Percentiles rank a stretch among this genome's conserved stretches.
These are phyloP conservation scores for Donacobius atricapilla DNA, from an alignment of 2,113 vertebrate genomes.

Conservation along the genomic window DNA sequence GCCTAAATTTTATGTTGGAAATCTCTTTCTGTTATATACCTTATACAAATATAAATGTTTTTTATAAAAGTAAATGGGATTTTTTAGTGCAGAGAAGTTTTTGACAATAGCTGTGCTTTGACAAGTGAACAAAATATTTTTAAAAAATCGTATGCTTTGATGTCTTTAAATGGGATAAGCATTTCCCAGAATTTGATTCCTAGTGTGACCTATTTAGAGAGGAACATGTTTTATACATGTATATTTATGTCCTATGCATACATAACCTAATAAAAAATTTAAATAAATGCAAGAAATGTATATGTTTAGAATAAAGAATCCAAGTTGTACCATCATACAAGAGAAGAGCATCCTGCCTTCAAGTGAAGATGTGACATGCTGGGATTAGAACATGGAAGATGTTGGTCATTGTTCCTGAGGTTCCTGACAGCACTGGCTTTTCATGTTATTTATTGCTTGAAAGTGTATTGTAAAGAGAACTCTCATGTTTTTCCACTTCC, in stretches of 20 bases:
- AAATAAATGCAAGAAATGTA: not conserved
- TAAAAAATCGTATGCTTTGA: rapidly evolving
- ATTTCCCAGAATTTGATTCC: not conserved
- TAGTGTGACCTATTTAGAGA: rapidly evolving
- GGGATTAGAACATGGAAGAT: not conserved
- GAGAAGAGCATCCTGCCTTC: not conserved
- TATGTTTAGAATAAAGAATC: not conserved
- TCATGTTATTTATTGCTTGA: not conserved
- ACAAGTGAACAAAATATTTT: not conserved
- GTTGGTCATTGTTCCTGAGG: not conserved
- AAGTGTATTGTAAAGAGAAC: not conserved
- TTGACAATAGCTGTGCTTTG: not conserved
- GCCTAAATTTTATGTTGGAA: not conserved
- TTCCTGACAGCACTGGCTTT: not conserved
- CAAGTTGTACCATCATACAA: not conserved
- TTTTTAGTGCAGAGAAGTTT: not conserved
- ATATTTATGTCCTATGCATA: not conserved
- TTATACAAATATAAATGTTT: not conserved
- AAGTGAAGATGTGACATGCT: not conserved
- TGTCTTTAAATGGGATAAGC: not conserved
- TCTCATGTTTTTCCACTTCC: not conserved
- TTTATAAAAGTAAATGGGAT: not conserved
- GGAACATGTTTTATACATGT: not conserved
- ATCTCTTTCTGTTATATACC: not conserved
- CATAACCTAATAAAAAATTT: not conserved